Percentiles rank a stretch among this genome's conserved stretches.
Evolutionary conservation across 2,113 vertebrate species (phyloP).

Genomic region (Dicerorhinus sumatrensis): DNA sequence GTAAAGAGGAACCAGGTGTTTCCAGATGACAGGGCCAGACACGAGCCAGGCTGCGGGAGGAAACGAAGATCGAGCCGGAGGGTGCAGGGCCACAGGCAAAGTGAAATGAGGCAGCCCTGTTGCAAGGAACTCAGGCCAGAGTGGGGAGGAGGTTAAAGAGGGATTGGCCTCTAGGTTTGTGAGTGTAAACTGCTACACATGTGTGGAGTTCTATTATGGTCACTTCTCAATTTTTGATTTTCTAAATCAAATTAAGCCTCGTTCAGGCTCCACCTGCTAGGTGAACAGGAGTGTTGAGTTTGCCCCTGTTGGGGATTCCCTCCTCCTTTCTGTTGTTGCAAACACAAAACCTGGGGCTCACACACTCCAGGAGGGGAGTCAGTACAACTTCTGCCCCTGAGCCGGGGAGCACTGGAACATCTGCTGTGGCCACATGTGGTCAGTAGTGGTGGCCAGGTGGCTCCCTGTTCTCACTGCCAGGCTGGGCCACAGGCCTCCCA

Average conservation of each 20-base stretch:
- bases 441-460: background rate
- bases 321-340: background rate
- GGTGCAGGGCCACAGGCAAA: background rate
- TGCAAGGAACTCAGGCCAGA: background rate
- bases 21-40: background rate
- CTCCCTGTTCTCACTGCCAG: background rate
- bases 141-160: background rate
- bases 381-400: background rate
- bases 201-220: background rate
- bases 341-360: background rate
- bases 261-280: background rate
- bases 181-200: background rate
- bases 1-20: background rate
- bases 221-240: background rate
- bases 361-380: background rate
- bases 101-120: background rate
- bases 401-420: background rate
- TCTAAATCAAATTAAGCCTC: constrained; percentile 35
- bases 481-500: background rate
- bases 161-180: background rate
- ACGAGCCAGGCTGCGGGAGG: background rate
- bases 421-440: background rate
- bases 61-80: background rate
- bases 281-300: background rate
- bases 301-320: background rate